Conservation (phyloP, 2,113 vertebrate species). For the Hippocampus zosterae region DNA sequence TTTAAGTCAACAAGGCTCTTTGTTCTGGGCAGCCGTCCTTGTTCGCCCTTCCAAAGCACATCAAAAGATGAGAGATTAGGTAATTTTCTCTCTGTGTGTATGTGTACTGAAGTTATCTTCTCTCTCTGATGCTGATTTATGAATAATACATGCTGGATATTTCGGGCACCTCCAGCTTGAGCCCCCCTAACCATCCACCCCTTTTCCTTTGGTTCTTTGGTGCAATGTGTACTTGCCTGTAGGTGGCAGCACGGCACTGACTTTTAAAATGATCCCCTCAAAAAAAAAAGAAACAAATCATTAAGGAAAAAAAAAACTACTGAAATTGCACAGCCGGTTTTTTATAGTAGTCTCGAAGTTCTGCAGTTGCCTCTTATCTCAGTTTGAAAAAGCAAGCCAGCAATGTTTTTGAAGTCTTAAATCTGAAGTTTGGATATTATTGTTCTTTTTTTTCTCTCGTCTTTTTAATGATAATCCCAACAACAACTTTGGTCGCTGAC, state of each 20-base stretch:
- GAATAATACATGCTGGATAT: slow-evolving; percentile 65
- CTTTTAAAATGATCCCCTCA: not conserved
- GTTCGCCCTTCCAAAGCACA: slow-evolving; percentile 43
- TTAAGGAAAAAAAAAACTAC: not conserved
- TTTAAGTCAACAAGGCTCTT: slow-evolving; percentile 36
- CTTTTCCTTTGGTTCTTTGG: slow-evolving; percentile 1
- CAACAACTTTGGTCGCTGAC: slow-evolving; percentile 20
- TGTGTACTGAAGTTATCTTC: slow-evolving; percentile 43
- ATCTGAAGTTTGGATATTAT: slow-evolving; percentile 12
- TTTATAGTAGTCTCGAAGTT: slow-evolving; percentile 14
- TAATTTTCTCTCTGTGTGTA: slow-evolving; percentile 23
- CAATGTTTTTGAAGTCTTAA: not conserved
- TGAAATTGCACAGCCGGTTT: not conserved
- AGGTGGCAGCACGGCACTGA: slow-evolving; percentile 62
- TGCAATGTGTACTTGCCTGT: slow-evolving; percentile 35
- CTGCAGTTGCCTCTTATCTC: slow-evolving; percentile 36
- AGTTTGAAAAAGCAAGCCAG: not conserved
- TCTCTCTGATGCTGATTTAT: slow-evolving; percentile 55
- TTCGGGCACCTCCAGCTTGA: slow-evolving; percentile 39
- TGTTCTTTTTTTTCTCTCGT: slow-evolving; percentile 8
- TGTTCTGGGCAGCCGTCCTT: slow-evolving; percentile 42
- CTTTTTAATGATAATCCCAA: slow-evolving; percentile 21
- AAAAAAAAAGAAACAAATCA: not conserved
- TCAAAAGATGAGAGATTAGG: slow-evolving; percentile 43
- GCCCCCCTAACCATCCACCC: slow-evolving; percentile 16